Evolutionary conservation across 2,888 invertebrate genomes (phyloP), one percentile per base, ranked within the genome.

Genomic region (Scrobipalpa atriplicella): DNA sequence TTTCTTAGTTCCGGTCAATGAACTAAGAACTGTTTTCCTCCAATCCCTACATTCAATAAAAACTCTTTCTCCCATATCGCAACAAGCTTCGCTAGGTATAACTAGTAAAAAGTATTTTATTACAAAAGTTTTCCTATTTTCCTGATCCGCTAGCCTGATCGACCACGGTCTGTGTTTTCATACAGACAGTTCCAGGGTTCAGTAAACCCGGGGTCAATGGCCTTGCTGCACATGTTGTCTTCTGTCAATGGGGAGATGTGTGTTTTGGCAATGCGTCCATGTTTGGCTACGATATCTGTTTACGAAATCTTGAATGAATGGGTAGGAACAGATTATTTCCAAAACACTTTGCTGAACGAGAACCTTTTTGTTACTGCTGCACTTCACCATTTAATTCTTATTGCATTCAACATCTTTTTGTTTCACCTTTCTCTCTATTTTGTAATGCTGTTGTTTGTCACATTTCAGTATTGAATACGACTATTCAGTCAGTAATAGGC

Each of bases 81-180:
- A 43, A 43, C 43, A n/a, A 47, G n/a, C 47, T 47, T 47, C 10
- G 16, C 11, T 3, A 21, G 18, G 54, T 11, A 54, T 11, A 54
- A 54, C 21, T 11, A 19, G 21, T 54, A 54, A 54, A 54, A 21
- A 54, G 47, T 54, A 19, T 54, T 54, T 54, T 54, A 54, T 54
- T 21, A 19, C 8, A 7, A 8, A 54, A 54, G 18, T 54, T 54
- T 54, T 54, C 54, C 21, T 18, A 54, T 54, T 54, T 54, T 54
- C 54, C 54, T 10, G 6, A 11, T 19, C 21, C 8, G 52, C 16
- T 19, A 52, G 16, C 52, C 52, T 52, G 19, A 52, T 19, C 18
- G 54, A 54, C 54, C 18, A 21, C 18, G 19, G 18, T 21, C 21
- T 54, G 54, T 54, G 54, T 54, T 54, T 54, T 54, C 21, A 16